Conservation (phyloP, 37 sponge, comb jelly and placozoan species). For the Corticium candelabrum region DNA sequence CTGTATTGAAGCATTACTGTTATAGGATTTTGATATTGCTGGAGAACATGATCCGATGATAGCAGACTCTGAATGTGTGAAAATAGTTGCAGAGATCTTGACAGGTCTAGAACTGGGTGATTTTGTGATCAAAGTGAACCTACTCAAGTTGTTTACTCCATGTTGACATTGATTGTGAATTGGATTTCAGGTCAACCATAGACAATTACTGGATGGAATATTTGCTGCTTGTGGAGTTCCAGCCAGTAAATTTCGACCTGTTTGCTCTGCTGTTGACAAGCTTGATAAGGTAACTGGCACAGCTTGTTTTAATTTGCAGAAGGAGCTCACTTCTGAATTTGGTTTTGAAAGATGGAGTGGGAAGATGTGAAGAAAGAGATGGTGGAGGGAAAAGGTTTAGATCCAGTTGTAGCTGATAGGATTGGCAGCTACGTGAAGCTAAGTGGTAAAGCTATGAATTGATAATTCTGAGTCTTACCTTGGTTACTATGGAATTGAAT, state of each 20-base stretch:
- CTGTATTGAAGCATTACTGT: too few species aligned
- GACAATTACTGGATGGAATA: slow-evolving; percentile 92
- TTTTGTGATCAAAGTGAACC: slow-evolving; percentile 92
- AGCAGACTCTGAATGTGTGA: slow-evolving; percentile 91
- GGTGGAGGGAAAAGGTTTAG: slow-evolving; percentile 81
- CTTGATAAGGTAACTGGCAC: slow-evolving; percentile 78
- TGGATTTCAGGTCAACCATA: slow-evolving; percentile 79
- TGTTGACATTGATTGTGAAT: too few species aligned
- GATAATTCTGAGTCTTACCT: too few species aligned
- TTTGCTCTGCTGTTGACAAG: slow-evolving; percentile 96
- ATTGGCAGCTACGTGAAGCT: slow-evolving; percentile 84
- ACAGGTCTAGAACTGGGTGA: slow-evolving; percentile 66
- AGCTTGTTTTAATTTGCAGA: background rate
- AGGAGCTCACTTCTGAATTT: background rate
- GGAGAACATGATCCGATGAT: slow-evolving; percentile 94
- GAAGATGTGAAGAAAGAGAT: slow-evolving; percentile 58
- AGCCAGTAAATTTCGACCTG: slow-evolving; percentile 66
- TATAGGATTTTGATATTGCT: slow-evolving; percentile 95
- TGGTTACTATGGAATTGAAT: too few species aligned
- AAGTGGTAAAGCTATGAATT: too few species aligned
- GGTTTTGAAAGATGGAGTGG: slow-evolving; percentile 8
- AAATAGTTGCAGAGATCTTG: slow-evolving; percentile 78
- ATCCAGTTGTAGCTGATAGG: slow-evolving; percentile 61
- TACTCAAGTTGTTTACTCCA: too few species aligned
- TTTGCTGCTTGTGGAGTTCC: slow-evolving; percentile 90